phyloP scores from a whole-genome alignment of 2,113 vertebrate species.

The Emydura subglobosa region DNA sequence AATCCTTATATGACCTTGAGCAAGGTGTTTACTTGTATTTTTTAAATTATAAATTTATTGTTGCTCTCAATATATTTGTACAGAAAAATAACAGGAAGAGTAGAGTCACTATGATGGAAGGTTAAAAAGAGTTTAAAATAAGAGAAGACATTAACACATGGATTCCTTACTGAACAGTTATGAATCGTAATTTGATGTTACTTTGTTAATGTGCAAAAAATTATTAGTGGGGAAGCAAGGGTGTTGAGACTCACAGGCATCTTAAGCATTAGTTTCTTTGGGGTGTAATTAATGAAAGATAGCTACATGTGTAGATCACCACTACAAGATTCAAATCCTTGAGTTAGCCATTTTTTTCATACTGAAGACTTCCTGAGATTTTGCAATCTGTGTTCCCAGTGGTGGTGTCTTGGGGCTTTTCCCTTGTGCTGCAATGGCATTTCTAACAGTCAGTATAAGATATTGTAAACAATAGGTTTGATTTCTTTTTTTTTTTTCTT shows the following conservation, averaged over 20 bases:
- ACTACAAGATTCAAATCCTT: not conserved
- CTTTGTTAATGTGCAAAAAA: not conserved
- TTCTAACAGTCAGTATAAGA: not conserved
- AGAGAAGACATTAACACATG: not conserved
- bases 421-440: not conserved
- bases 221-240: not conserved
- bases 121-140: not conserved
- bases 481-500: not conserved
- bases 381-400: not conserved
- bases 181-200: not conserved
- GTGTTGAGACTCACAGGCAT: not conserved
- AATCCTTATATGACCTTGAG: not conserved
- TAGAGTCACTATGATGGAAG: fast-evolving
- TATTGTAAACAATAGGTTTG: not conserved
- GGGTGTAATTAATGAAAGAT: not conserved
- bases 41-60: not conserved
- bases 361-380: not conserved
- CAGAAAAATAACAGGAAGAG: not conserved
- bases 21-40: not conserved
- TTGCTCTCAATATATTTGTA: not conserved
- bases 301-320: not conserved
- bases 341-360: not conserved
- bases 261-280: not conserved
- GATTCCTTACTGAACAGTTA: not conserved
- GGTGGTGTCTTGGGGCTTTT: not conserved